Evolutionary conservation across 30 jellyfish, hydroid and myxozoan genomes (phyloP).

Genomic region (Chrysaora quinquecirrha): DNA sequence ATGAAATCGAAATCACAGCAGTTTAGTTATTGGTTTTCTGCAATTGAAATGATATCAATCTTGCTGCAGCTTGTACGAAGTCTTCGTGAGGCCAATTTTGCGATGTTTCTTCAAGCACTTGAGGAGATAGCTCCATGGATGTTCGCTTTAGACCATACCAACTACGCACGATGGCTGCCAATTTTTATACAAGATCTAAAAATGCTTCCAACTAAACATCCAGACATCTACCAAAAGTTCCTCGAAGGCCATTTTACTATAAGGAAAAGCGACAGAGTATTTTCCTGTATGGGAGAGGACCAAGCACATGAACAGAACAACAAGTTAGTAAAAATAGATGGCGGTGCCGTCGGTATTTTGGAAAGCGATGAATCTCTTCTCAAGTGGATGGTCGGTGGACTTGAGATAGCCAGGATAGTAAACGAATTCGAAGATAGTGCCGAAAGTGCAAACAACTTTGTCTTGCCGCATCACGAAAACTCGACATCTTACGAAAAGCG

Average conservation of each 20-base stretch:
- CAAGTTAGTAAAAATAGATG: conserved; percentile 25
- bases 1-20: too few relatives aligned
- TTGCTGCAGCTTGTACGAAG: neutral
- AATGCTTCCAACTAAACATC: neutral
- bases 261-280: neutral
- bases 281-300: conserved; percentile 16
- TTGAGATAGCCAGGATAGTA: neutral
- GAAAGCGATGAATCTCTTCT: conserved; percentile 10
- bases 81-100: conserved; percentile 24
- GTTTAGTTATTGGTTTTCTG: conserved; percentile 2
- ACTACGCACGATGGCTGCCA: conserved; percentile 32
- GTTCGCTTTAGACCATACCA: conserved; percentile 23
- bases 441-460: neutral
- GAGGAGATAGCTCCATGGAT: conserved; percentile 13
- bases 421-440: neutral
- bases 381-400: conserved; percentile 41
- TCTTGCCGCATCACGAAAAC: conserved; percentile 17
- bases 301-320: conserved; percentile 39
- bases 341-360: conserved; percentile 29
- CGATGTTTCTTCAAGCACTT: neutral
- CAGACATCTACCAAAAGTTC: neutral
- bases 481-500: neutral
- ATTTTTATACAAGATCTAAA: conserved; percentile 11
- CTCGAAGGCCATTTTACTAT: conserved; percentile 11
- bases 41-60: neutral